phyloP scores from a whole-genome alignment of 2,113 vertebrate species.

The Tragelaphus buxtoni region DNA sequence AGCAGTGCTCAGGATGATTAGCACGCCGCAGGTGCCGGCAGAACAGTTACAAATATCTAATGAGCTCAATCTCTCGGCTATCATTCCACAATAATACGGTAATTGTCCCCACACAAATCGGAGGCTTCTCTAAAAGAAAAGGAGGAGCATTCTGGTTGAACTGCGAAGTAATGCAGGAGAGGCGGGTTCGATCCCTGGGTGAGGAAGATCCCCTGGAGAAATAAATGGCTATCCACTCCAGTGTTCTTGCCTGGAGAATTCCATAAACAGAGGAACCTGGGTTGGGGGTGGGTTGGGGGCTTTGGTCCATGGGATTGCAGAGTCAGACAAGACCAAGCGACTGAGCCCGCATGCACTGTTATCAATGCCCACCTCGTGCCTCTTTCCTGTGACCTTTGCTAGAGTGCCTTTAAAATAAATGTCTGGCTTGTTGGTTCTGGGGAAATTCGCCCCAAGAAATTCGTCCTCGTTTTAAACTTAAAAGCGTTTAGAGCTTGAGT shows the following conservation, averaged over 20 bases:
- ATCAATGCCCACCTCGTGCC: fast-evolving
- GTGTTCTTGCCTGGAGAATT: background rate
- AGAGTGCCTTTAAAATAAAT: background rate
- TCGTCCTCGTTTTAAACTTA: background rate
- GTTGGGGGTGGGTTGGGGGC: background rate
- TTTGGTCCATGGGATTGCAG: background rate
- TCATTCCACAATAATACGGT: background rate
- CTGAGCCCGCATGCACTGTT: background rate
- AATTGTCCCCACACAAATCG: background rate
- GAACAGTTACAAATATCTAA: background rate
- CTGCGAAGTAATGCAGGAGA: background rate
- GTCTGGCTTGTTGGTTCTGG: background rate
- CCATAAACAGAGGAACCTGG: background rate
- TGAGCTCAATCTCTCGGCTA: background rate
- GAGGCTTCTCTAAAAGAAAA: background rate
- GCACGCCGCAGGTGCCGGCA: background rate
- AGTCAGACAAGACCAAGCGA: background rate
- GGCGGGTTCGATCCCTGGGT: background rate
- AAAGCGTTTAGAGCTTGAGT: background rate
- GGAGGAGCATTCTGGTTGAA: background rate
- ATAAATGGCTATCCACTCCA: background rate
- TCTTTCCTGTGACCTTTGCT: background rate
- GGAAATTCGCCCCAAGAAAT: background rate
- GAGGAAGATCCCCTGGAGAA: background rate
- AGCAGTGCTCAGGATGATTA: background rate